Evolutionary conservation across 2,113 vertebrate species (phyloP).

Genomic region (Orcinus orca): DNA sequence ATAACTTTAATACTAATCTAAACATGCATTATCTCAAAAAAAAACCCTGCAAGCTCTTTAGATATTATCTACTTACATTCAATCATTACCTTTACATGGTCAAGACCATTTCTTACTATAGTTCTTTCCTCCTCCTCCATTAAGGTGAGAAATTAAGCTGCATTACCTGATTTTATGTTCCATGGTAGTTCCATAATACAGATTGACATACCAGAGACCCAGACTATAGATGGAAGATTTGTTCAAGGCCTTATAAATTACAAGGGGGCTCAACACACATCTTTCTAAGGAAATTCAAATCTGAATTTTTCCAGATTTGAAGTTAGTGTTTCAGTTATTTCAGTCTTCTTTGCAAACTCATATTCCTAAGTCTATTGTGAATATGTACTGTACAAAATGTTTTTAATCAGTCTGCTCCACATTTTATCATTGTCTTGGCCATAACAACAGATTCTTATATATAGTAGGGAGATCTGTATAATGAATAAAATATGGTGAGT

Average conservation of each 20-base stretch:
- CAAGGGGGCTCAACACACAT: rapidly evolving
- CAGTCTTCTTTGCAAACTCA: not conserved
- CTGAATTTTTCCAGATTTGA: not conserved
- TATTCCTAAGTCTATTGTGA: not conserved
- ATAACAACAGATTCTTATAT: not conserved
- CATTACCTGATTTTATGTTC: not conserved
- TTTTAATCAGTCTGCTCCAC: not conserved
- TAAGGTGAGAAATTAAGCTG: not conserved
- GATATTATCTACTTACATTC: not conserved
- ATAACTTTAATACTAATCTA: not conserved
- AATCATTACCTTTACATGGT: not conserved
- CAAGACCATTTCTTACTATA: not conserved
- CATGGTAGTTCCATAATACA: not conserved
- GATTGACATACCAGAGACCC: not conserved
- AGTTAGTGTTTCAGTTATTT: not conserved
- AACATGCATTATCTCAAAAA: not conserved
- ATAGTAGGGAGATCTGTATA: not conserved
- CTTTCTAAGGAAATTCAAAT: not conserved
- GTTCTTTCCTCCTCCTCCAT: not conserved
- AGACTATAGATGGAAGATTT: not conserved
- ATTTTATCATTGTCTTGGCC: not conserved
- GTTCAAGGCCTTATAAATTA: not conserved
- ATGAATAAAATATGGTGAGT: not conserved
- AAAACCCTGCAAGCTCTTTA: not conserved
- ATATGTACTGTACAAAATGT: not conserved